Conservation (phyloP, 2,113 vertebrate species). For the Chlamydotis undulata region DNA sequence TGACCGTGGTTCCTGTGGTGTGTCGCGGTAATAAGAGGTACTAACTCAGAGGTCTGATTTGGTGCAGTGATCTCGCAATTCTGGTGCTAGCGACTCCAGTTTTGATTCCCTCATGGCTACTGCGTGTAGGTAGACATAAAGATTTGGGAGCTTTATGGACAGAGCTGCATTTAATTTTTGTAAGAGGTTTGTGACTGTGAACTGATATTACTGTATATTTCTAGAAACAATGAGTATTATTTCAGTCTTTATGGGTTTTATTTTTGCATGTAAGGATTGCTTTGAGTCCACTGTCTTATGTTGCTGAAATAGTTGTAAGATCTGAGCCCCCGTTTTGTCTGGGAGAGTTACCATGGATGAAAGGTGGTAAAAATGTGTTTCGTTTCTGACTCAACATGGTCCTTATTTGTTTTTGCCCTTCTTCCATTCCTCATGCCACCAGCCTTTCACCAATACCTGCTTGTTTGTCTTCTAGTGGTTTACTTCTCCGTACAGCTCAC, state of each 20-base stretch:
- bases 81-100: neutral
- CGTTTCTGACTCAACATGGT: neutral
- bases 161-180: neutral
- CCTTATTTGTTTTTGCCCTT: accelerated
- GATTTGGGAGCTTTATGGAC: neutral
- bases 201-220: neutral
- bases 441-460: accelerated
- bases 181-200: neutral
- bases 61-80: neutral
- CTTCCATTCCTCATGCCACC: neutral
- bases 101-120: neutral
- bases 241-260: neutral
- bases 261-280: neutral
- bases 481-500: neutral
- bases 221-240: neutral
- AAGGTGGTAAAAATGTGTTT: neutral
- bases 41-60: neutral
- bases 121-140: neutral
- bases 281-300: neutral
- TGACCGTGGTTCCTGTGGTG: neutral
- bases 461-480: neutral
- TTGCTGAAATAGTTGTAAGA: neutral
- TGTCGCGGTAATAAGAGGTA: neutral
- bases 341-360: neutral
- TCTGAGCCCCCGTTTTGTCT: neutral